Evolutionary conservation across 2,888 invertebrate genomes (phyloP).

Genomic region (Brachylomia viminalis): DNA sequence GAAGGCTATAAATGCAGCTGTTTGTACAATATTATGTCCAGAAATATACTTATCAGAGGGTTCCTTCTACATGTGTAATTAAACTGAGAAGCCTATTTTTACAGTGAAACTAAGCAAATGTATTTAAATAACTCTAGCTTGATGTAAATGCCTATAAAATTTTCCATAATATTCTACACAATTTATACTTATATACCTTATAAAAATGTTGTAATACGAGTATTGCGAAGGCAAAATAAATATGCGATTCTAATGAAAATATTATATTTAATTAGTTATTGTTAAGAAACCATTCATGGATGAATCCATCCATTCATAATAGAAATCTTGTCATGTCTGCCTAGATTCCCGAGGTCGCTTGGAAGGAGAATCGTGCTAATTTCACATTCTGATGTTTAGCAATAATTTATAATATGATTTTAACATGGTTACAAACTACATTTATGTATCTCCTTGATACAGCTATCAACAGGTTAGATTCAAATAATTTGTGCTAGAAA

Average conservation of each 20-base stretch:
- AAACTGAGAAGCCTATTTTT: neutral
- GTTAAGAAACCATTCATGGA: conserved; percentile 13
- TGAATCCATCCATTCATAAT: conserved; percentile 1
- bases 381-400: neutral
- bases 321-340: conserved; percentile 14
- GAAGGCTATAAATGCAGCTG: neutral
- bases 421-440: neutral
- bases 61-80: neutral
- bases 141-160: neutral
- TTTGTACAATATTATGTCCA: neutral
- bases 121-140: neutral
- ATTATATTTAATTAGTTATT: conserved; percentile 14
- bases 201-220: neutral
- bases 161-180: neutral
- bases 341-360: conserved; percentile 17
- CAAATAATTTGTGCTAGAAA: neutral
- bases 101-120: neutral
- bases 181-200: neutral
- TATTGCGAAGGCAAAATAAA: neutral
- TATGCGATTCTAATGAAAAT: conserved; percentile 9
- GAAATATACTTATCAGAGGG: neutral
- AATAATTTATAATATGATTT: neutral
- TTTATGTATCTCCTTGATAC: neutral
- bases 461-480: neutral
- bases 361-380: conserved; percentile 5